A percentile compares a stretch with the other conserved stretches of the same genome.
These are phyloP conservation scores for Procambarus clarkii DNA, from an alignment of 1,140 invertebrate genomes.

Conservation along the genomic window DNA sequence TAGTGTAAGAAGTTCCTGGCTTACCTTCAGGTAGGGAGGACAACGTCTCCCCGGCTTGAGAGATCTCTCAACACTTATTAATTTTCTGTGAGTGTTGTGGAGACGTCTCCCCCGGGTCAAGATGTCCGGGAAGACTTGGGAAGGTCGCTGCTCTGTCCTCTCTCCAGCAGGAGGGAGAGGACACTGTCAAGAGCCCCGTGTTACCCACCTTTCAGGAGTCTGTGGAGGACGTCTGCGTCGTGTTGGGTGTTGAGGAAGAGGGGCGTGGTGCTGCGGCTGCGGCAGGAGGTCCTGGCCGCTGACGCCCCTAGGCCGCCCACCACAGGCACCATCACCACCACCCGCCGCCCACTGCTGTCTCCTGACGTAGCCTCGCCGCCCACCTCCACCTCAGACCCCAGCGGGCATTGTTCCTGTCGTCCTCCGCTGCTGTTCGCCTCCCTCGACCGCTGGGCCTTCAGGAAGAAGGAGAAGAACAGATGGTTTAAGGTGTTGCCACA, in stretches of 20 bases:
- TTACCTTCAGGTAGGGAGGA: too few relatives aligned
- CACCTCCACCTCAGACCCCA: constrained; percentile 12
- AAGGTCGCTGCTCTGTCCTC: too few relatives aligned
- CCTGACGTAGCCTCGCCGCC: background rate
- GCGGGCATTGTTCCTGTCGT: constrained; percentile 17
- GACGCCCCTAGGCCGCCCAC: constrained; percentile 52
- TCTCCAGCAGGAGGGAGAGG: too few relatives aligned
- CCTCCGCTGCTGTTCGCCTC: background rate
- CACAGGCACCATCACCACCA: constrained; percentile 47
- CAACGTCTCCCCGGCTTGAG: too few relatives aligned
- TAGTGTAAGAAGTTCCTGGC: background rate
- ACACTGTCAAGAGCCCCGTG: too few relatives aligned
- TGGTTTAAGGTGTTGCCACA: too few relatives aligned
- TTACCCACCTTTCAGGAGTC: constrained; percentile 45
- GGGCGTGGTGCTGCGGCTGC: constrained; percentile 22
- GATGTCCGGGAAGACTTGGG: too few relatives aligned
- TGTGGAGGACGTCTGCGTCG: constrained; percentile 53
- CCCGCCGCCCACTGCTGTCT: background rate
- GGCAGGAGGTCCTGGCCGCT: constrained; percentile 47
- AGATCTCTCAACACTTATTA: too few relatives aligned
- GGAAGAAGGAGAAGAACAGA: too few relatives aligned
- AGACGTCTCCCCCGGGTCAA: too few relatives aligned
- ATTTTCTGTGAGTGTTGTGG: too few relatives aligned
- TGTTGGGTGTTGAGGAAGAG: constrained; percentile 63
- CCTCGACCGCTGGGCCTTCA: background rate